A percentile compares a stretch with the other conserved stretches of the same genome.
Evolutionary conservation across 2,888 invertebrate species (phyloP).

Genomic region (Tetramorium bicarinatum): DNA sequence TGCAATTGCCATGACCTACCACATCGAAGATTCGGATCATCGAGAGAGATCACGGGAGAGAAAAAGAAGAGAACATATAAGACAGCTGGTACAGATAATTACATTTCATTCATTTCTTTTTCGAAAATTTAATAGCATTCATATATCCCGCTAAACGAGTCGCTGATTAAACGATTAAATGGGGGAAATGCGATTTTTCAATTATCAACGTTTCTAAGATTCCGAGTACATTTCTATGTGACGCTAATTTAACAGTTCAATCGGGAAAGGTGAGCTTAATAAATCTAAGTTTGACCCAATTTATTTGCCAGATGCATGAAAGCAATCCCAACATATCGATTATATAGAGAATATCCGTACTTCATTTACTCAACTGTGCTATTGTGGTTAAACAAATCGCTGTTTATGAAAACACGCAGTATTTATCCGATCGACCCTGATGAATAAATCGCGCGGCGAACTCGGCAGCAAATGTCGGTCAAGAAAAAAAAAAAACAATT

Average conservation of each 20-base stretch:
- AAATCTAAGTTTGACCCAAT: constrained; percentile 27
- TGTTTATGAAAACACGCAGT: constrained; percentile 7
- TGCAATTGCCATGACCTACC: constrained; percentile 66
- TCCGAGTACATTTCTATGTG: background rate
- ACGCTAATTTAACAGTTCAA: background rate
- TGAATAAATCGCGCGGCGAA: constrained; percentile 44
- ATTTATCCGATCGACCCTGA: constrained; percentile 27
- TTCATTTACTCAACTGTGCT: background rate
- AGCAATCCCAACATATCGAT: background rate
- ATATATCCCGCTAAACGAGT: background rate
- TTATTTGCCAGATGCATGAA: constrained; percentile 6
- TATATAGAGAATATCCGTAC: constrained; percentile 20
- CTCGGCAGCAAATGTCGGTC: constrained; percentile 17
- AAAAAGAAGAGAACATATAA: background rate
- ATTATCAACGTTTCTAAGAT: background rate
- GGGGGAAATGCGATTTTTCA: background rate
- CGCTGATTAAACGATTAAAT: background rate
- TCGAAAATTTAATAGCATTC: background rate
- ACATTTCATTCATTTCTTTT: background rate
- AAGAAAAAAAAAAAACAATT: constrained; percentile 28
- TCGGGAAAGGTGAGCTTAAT: background rate
- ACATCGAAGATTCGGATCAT: constrained; percentile 35
- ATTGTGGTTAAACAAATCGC: constrained; percentile 3
- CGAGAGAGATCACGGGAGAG: background rate
- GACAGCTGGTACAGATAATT: background rate